Base-by-base conservation (phyloP, 2,797 vertebrate species). In the Poecilia gillii region DNA sequence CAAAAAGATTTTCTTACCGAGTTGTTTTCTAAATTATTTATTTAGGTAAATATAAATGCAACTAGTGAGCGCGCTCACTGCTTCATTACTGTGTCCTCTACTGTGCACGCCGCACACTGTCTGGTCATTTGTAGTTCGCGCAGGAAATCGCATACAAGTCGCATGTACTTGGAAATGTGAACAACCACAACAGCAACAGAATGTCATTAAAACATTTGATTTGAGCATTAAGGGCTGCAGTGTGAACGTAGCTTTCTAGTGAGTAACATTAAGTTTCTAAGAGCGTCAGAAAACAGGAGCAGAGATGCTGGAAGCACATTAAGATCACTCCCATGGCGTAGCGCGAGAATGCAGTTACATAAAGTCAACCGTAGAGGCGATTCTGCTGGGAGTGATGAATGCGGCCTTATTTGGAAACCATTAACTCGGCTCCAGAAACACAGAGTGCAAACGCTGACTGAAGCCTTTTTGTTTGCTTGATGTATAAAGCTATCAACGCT, bases 371-470 rank as follows among this genome's bases (percentile, higher is more conserved):
- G 77, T 82, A 70, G 82, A 73, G 6, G 36, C 81, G 41, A 59
- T 84, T 85, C 72, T 78, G 83, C 80, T 62, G 81, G 73, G 83
- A 81, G 78, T 71, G 80, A 76, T 81, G 78, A 85, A 85, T 79
- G 88, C 83, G 77, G 93, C 92, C 92, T 93, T 93, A 92, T 89
- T 82, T 88, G 88, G 78, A 83, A 71, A 76, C 76, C 79, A 80
- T 72, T 8, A 83, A 79, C 87, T 82, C 82, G 84, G 77, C 84
- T 77, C 82, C 73, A 77, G 74, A 84, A 86, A 91, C 78, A 72
- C 78, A 62, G 36, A 1, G 75, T 73, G 79, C 72, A 83, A 87
- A 87, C 51, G 86, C 88, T 86, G 88, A 92, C 77, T 53, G 76
- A 62, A 89, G 91, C 86, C 88, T 90, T 88, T 59, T 89, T 33